Evolutionary conservation across 2,888 invertebrate species (phyloP), one percentile per base, ranked within the genome.

Genomic region (Drosophila barbarae): DNA sequence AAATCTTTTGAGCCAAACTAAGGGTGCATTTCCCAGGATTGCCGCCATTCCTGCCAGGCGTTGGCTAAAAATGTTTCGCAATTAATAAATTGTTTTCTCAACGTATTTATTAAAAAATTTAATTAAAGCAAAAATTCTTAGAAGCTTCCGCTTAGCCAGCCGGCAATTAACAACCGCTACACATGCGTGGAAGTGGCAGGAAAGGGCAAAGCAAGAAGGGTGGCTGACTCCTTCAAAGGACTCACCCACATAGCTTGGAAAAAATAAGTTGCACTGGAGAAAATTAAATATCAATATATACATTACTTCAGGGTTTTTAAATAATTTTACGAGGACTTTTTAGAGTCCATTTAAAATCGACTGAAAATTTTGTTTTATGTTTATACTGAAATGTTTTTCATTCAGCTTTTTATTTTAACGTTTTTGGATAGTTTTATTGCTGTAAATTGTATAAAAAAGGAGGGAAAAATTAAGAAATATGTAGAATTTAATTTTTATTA

Each of bases 91-190:
- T 60, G 42, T 51, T 64, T 53, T 52, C 36, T 47, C 9, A 57
- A 56, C 41, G 44, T 35, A 59, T 47, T 64, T 56, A 74, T 68
- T 52, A 68, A 61, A 69, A 57, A 64, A 69, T 78, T 66, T 83
- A 80, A 77, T 83, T 77, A 77, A 77, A 77, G 66, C 73, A 58
- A 67, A 51, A 77, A 76, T 78, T 56, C 71, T 75, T 60, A 59
- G 23, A 44, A 69, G 65, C 50, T 72, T 77, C 74, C 84, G 67
- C 23, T 53, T 66, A 65, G 66, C 35, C 60, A 65, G 66, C 35
- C 60, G 64, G 57, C 82, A 78, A 81, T 84, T 81, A 78, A 68
- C 57, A 73, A 54, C 30, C 18, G 47, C 56, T 39, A 58, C 63
- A 69, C 47, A 74, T 60, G 69, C 46, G 61, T 76, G 61, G 44